Evolutionary conservation across 37 sponge, comb jelly and placozoan genomes (phyloP), one percentile per base, ranked within the genome.

Genomic region (Eunapius fragilis): DNA sequence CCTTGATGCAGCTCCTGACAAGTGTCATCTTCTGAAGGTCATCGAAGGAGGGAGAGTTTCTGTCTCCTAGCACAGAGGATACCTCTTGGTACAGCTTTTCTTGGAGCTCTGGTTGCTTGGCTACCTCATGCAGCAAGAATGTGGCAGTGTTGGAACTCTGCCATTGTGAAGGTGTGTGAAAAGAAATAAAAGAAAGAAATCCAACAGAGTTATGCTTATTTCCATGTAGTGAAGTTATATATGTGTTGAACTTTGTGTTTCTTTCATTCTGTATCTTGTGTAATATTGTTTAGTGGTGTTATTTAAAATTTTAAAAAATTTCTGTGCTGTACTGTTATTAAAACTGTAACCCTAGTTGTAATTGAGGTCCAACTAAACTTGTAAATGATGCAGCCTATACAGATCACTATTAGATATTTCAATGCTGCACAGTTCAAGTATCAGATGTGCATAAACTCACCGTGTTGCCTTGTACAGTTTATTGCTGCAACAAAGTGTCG

Each of bases 111-210:
- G 88, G 82, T 31, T 87, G 58, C 49, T 81, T 87, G 76, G 81
- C 76, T 32, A 87, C 28, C 76, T 80, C 81, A 47, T 87, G 77
- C 13, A 87, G 88, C 75, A 87, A 68, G 69, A 87, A 87, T 9
- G 81, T 81, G 1, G 37, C 12, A 50, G 88, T 87, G 76, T 87
- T 87, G 6, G 82, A 47, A 31, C 82, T 87, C 81, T 86, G 67
- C 73, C 79, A 37, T 38, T 17, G 12, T 41, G 47, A 35, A 32
- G 50, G 36, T n/a, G 28, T 9, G 27, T 11, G 24, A 50, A 50
- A 32, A 72, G n/a, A n/a, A n/a, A n/a, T n/a, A n/a, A n/a, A n/a
- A n/a, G n/a, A n/a, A 41, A 41, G 41, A 41, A 41, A 41, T 41
- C 41, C 41, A 41, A 3, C 6, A 9, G 41, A 41, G 41, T 41